Evolutionary conservation across 2,888 invertebrate genomes (phyloP).

Genomic region (Philaethria dido): DNA sequence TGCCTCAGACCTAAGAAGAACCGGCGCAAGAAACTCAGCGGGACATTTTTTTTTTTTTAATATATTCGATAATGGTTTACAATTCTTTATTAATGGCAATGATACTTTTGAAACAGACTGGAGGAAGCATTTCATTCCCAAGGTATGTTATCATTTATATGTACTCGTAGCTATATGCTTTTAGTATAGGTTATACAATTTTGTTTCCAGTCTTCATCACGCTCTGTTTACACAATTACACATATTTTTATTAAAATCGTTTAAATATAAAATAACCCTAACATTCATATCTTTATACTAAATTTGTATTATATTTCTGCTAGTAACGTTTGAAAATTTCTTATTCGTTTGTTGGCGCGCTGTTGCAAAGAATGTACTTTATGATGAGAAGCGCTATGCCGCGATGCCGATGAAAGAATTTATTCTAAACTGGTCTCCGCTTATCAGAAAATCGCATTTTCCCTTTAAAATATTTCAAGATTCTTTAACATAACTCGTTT

Average conservation of each 20-base stretch:
- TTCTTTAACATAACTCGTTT: background rate
- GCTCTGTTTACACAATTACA: too few relatives aligned
- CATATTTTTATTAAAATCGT: background rate
- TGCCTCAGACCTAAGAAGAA: too few relatives aligned
- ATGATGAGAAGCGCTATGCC: slow-evolving; percentile 19
- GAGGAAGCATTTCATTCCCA: too few relatives aligned
- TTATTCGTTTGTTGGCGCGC: slow-evolving; percentile 22
- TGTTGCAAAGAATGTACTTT: slow-evolving; percentile 17
- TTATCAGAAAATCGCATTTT: slow-evolving; percentile 26
- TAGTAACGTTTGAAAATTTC: slow-evolving; percentile 20
- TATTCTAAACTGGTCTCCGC: slow-evolving; percentile 20
- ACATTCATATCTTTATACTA: background rate
- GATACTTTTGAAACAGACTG: too few relatives aligned
- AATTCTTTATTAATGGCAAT: too few relatives aligned
- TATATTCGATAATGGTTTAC: too few relatives aligned
- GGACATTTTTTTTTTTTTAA: too few relatives aligned
- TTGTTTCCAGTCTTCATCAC: too few relatives aligned
- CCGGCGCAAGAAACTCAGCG: too few relatives aligned
- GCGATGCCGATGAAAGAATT: slow-evolving; percentile 21
- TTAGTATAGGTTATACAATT: background rate
- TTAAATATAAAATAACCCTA: background rate
- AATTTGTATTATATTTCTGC: slow-evolving; percentile 2
- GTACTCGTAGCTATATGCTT: too few relatives aligned
- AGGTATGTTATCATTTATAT: too few relatives aligned
- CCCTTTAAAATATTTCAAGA: slow-evolving; percentile 13